Evolutionary conservation across 2,113 vertebrate genomes (phyloP), one percentile per base, ranked within the genome.

Genomic region (Tretioscincus oriximinensis): DNA sequence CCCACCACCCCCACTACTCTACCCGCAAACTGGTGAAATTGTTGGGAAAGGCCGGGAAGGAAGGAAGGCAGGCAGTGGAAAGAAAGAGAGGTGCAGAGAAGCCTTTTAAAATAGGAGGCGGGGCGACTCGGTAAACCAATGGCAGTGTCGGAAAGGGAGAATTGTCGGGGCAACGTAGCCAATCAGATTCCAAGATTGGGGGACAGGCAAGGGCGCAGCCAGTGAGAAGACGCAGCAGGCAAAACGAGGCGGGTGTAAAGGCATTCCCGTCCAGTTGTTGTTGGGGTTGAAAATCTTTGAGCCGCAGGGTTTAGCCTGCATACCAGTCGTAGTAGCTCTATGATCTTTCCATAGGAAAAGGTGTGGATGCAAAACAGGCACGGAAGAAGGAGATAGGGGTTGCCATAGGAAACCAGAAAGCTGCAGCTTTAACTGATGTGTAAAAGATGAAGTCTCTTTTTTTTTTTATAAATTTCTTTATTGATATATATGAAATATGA

Each of bases 101-200:
- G 73, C 54, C 45, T 75, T 82, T 82, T 76, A 76, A 82, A 82
- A 76, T 31, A 69, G 65, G 80, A 76, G 80, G 80, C 3, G 73
- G 80, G 22, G 22, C 51, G 26, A 60, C 6, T 5, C 3, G 11
- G 28, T 28, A 24, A 7, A 26, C 80, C 73, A 82, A 82, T 76
- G n/a, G 28, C 20, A 26, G 70, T 3, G 35, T 41, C 41, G 35
- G 28, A 4, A 29, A 70, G 64, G 5, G 49, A 31, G 9, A 69
- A 7, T 70, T 18, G 54, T 16, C 35, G 21, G 24, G 8, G 8
- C 51, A 0, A 51, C 8, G 20, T 10, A 35, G 12, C 80, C 80
- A 76, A 82, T 70, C 11, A 28, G 73, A 20, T 10, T 35, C 51
- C 12, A 70, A n/a, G 12, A 24, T 73, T 18, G 31, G 21, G 51